Evolutionary conservation across 2,888 invertebrate species (phyloP).

Genomic region (Watsonalla cultraria): DNA sequence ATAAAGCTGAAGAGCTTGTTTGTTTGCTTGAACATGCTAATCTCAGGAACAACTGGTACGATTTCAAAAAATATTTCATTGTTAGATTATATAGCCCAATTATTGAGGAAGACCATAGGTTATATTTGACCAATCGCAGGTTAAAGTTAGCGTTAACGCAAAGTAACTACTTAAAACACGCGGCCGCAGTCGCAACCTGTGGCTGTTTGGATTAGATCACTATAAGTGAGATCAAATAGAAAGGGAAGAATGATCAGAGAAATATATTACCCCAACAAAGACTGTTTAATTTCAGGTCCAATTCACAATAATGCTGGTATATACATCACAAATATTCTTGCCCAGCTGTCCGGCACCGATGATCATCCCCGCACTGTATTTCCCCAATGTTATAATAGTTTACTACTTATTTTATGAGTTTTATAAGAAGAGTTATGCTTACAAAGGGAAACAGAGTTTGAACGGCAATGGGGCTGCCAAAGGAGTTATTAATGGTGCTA

Average conservation of each 20-base stretch:
- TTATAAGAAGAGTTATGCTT: slow-evolving; percentile 77
- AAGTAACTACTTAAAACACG: no score
- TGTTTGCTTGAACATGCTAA: no score
- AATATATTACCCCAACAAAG: slow-evolving; percentile 1
- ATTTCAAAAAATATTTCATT: no score
- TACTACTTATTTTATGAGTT: slow-evolving; percentile 86
- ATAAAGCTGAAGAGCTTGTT: no score
- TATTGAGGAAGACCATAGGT: no score
- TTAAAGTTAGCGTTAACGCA: no score
- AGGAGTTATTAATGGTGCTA: neutral
- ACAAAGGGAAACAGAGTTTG: slow-evolving; percentile 12
- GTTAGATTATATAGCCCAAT: no score
- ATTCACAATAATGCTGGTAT: slow-evolving; percentile 81
- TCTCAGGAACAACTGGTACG: no score
- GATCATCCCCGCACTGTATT: slow-evolving; percentile 72
- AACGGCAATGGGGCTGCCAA: slow-evolving; percentile 17
- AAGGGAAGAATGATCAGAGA: slow-evolving; percentile 2
- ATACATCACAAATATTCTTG: slow-evolving; percentile 72
- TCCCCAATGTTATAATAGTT: slow-evolving; percentile 80
- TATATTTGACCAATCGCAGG: no score
- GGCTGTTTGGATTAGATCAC: no score
- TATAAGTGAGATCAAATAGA: no score
- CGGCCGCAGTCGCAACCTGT: no score
- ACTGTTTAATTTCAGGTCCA: slow-evolving; percentile 75
- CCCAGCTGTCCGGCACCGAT: slow-evolving; percentile 78